These are phyloP conservation scores for Ictalurus punctatus DNA, from an alignment of 2,113 vertebrate species.

Conservation along the genomic window DNA sequence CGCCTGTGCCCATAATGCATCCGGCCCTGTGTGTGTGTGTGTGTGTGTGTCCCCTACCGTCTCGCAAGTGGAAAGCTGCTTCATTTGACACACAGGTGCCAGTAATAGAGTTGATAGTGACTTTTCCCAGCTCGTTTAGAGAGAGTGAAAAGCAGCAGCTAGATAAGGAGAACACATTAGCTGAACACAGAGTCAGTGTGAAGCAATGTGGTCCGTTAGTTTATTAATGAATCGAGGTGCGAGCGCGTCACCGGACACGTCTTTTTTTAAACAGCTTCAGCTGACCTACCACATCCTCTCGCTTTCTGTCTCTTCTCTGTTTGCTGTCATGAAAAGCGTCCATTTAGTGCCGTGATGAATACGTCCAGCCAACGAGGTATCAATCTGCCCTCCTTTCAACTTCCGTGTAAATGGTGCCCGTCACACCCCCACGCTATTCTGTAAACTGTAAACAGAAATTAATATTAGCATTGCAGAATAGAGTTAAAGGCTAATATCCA, in stretches of 20 bases:
- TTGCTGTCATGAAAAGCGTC: slow-evolving; percentile 65
- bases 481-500: neutral
- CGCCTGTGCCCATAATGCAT: too few species aligned
- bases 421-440: neutral
- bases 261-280: slow-evolving; percentile 2
- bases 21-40: neutral
- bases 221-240: slow-evolving; percentile 59
- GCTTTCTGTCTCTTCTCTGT: slow-evolving; percentile 74
- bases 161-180: slow-evolving; percentile 72
- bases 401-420: slow-evolving; percentile 15
- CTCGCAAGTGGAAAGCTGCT: slow-evolving; percentile 58
- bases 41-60: neutral
- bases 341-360: slow-evolving; percentile 11
- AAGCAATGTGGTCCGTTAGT: slow-evolving; percentile 71
- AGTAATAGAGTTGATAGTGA: slow-evolving; percentile 70
- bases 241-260: neutral
- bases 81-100: slow-evolving; percentile 69
- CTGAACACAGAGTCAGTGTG: slow-evolving; percentile 79
- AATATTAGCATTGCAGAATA: neutral
- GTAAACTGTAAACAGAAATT: slow-evolving; percentile 6
- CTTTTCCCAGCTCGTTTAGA: slow-evolving; percentile 79
- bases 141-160: slow-evolving; percentile 77
- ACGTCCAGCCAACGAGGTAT: neutral
- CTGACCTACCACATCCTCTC: slow-evolving; percentile 46
- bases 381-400: neutral